Evolutionary conservation across 2,113 vertebrate species (phyloP), one percentile per base, ranked within the genome.

Genomic region (Pogona vitticeps): DNA sequence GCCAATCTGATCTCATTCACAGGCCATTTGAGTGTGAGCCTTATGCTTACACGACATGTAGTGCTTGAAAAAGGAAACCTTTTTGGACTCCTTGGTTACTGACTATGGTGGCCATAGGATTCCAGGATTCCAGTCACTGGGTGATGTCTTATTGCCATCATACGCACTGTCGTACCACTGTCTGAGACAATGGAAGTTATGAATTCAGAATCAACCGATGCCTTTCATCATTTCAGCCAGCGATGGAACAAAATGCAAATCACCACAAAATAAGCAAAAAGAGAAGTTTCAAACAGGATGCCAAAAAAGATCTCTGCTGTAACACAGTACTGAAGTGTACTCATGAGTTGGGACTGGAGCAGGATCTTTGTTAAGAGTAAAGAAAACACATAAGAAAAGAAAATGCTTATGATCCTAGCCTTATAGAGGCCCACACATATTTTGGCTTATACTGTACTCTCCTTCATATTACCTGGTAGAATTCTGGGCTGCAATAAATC

Each of bases 391-490:
- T n/a, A n/a, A n/a, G n/a, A n/a, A n/a, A 18, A 59, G 9, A 59
- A 59, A 59, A 59, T 59, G 21, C 8, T 17, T 61, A 63, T 63
- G 21, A 63, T 63, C 15, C 59, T 9, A 46, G 2, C 2, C 21
- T 81, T 59, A 70, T 1, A 81, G 2, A 26, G 6, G 68, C 13
- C 26, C 20, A 58, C 1, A 58, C 23, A 58, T 71, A 59, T 80
- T 36, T 58, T 33, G 68, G 20, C 26, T 67, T 5, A 65, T 81
- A 86, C 73, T 63, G 21, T 17, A 52, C 23, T 42, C 59, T 26
- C 28, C 17, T 88, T 89, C 40, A 42, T 83, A 52, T 40, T 95
- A 95, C 96, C 96, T 97, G 93, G 83, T 91, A 80, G 71, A 94
- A 83, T 76, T 92, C 83, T 65, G 89, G 20, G 20, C 85, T 86